Percentiles rank a stretch among this genome's conserved stretches.
Conservation (phyloP, 2,113 vertebrate species). For the Hippocampus guttulatus region DNA sequence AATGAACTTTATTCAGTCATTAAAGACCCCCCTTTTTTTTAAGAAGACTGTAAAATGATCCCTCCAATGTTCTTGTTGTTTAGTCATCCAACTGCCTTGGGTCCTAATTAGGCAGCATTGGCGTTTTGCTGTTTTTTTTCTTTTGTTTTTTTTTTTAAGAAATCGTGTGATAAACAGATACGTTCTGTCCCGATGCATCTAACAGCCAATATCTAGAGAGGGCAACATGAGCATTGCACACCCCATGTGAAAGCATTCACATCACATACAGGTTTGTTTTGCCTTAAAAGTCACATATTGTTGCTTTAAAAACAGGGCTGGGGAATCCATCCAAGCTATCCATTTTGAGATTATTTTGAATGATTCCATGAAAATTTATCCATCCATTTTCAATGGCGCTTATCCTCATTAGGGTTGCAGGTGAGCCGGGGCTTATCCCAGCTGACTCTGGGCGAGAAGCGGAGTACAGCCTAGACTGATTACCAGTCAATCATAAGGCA, state of each 20-base stretch:
- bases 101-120: not conserved
- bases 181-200: too few relatives aligned
- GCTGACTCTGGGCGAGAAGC: too few relatives aligned
- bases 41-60: not conserved
- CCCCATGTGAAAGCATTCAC: not conserved
- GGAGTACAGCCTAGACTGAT: too few relatives aligned
- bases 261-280: not conserved
- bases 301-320: not conserved
- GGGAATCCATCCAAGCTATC: not conserved
- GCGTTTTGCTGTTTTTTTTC: not conserved
- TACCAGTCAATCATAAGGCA: too few relatives aligned
- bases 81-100: not conserved
- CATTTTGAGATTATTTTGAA: too few relatives aligned
- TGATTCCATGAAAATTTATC: too few relatives aligned
- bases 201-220: not conserved
- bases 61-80: not conserved
- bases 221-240: not conserved
- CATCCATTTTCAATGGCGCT: too few relatives aligned
- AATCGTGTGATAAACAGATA: conserved; percentile 1
- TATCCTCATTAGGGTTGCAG: too few relatives aligned
- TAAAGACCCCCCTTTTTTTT: not conserved
- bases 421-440: too few relatives aligned
- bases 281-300: not conserved
- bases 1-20: too few relatives aligned
- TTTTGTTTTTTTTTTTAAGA: not conserved